Percentiles rank a stretch among this genome's conserved stretches.
Evolutionary conservation across 2,797 vertebrate genomes (phyloP).

Genomic region (Sebastes ruberrimus): DNA sequence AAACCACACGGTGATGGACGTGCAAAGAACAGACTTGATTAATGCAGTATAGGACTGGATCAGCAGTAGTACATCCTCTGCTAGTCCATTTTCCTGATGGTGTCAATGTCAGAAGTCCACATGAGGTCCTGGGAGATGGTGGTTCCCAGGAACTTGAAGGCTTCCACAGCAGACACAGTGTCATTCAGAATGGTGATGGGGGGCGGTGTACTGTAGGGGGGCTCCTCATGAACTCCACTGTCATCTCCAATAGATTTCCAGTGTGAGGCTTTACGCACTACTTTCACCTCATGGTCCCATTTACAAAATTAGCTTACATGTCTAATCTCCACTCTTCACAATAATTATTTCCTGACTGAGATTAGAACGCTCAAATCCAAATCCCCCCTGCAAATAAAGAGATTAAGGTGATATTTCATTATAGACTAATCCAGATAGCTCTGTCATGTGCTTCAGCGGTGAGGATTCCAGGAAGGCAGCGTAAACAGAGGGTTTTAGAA

Average conservation of each 20-base stretch:
- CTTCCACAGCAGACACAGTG: no score
- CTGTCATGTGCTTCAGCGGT: slow-evolving; percentile 30
- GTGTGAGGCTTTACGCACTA: neutral
- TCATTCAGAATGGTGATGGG: no score
- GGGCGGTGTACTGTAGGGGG: no score
- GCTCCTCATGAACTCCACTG: neutral
- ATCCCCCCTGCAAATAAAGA: slow-evolving; percentile 52
- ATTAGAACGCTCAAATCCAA: slow-evolving; percentile 48
- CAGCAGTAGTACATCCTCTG: no score
- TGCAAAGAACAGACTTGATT: no score
- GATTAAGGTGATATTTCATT: slow-evolving; percentile 69
- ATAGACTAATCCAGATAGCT: slow-evolving; percentile 51
- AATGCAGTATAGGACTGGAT: no score
- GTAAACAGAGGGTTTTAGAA: slow-evolving; percentile 18
- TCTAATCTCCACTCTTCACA: slow-evolving; percentile 44
- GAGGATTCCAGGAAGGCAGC: slow-evolving; percentile 44
- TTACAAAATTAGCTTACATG: slow-evolving; percentile 57
- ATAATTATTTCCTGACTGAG: slow-evolving; percentile 49
- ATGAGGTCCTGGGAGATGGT: no score
- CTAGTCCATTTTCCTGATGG: fast-evolving
- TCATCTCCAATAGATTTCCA: neutral
- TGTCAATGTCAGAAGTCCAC: no score
- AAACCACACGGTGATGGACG: no score
- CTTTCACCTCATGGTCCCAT: slow-evolving; percentile 47
- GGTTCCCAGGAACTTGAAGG: no score